Evolutionary conservation across 2,888 invertebrate genomes (phyloP).

Genomic region (Machimus atricapillus): DNA sequence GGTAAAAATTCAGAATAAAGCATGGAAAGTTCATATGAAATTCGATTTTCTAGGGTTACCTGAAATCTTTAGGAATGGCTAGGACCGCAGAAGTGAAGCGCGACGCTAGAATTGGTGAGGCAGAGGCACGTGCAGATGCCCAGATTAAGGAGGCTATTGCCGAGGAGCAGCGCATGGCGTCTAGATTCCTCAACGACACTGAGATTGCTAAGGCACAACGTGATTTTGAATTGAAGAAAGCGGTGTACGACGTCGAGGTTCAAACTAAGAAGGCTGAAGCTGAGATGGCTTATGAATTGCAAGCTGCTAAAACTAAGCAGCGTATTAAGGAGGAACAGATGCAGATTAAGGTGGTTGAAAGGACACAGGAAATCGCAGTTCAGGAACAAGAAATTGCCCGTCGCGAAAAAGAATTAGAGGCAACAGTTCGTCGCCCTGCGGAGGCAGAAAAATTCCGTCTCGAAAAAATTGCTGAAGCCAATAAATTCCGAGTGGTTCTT

Average conservation of each 20-base stretch:
- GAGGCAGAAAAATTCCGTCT: slow-evolving; percentile 92
- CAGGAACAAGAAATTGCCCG: slow-evolving; percentile 96
- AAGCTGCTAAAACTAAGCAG: slow-evolving; percentile 95
- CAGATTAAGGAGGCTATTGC: slow-evolving; percentile 94
- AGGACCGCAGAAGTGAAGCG: slow-evolving; percentile 94
- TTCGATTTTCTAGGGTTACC: slow-evolving; percentile 66
- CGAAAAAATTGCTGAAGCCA: slow-evolving; percentile 94
- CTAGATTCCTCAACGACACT: slow-evolving; percentile 92
- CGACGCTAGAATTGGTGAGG: slow-evolving; percentile 96
- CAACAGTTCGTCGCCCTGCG: slow-evolving; percentile 90
- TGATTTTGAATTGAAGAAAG: slow-evolving; percentile 96
- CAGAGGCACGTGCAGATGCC: slow-evolving; percentile 76
- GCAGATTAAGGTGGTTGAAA: slow-evolving; percentile 93
- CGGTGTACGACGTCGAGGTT: slow-evolving; percentile 96
- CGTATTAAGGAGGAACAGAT: slow-evolving; percentile 96
- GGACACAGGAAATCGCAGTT: slow-evolving; percentile 91
- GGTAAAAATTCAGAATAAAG: neutral
- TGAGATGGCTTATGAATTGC: slow-evolving; percentile 90
- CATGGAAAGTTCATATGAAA: neutral
- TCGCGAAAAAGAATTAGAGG: slow-evolving; percentile 90
- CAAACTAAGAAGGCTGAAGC: slow-evolving; percentile 89
- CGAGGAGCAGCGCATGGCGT: slow-evolving; percentile 95
- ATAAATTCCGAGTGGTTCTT: slow-evolving; percentile 83
- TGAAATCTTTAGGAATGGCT: slow-evolving; percentile 93
- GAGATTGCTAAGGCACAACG: slow-evolving; percentile 97